phyloP scores from a whole-genome alignment of 2,888 invertebrate species.

The Thelaira solivaga region DNA sequence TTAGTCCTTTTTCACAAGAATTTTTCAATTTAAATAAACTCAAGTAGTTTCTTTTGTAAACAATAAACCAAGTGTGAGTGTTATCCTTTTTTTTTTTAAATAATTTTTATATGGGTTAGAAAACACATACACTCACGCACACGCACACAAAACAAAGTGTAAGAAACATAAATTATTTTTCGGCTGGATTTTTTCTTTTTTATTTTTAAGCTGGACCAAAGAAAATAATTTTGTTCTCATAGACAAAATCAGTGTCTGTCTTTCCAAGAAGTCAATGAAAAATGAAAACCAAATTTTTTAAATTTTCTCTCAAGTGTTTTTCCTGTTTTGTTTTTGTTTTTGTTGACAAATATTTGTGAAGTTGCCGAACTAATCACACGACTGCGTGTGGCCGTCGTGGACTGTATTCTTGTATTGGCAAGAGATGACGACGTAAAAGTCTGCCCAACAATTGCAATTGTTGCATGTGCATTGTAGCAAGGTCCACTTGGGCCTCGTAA shows the following conservation, averaged over 20 bases:
- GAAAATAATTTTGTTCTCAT: constrained; percentile 46
- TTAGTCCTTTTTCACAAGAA: no score
- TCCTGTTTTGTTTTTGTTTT: constrained; percentile 15
- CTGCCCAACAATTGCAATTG: constrained; percentile 27
- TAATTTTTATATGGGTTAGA: no score
- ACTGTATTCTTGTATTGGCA: neutral
- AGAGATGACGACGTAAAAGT: constrained; percentile 9
- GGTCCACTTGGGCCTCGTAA: constrained; percentile 1
- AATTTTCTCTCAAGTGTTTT: no score
- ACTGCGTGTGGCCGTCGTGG: constrained; percentile 1
- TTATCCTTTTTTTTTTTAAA: no score
- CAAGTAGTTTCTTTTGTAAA: no score
- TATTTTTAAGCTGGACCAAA: constrained; percentile 22
- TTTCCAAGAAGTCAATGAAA: constrained; percentile 4
- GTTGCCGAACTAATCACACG: constrained; percentile 25
- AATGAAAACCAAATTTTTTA: constrained; percentile 15
- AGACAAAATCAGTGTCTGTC: constrained; percentile 41
- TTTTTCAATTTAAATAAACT: no score
- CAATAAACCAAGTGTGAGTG: no score
- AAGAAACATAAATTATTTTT: no score
- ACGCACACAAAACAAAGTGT: no score
- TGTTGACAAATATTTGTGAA: constrained; percentile 57
- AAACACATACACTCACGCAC: no score
- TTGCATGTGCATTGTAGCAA: constrained; percentile 6
- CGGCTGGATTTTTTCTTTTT: no score